Conservation (phyloP, 2,888 invertebrate genomes). For the Orchestes rusci region DNA sequence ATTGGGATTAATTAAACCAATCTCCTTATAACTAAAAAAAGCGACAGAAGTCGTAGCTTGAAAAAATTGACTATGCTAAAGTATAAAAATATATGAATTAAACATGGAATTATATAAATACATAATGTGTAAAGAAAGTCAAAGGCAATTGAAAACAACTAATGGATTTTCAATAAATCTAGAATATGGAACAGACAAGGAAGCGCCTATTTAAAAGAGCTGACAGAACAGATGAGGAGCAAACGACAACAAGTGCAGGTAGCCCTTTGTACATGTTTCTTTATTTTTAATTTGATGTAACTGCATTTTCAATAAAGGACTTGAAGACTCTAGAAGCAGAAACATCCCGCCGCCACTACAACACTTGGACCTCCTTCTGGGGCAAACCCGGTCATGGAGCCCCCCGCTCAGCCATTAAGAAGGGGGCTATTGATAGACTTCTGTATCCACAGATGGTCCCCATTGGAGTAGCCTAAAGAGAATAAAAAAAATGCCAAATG, state of each 20-base stretch:
- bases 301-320: constrained; percentile 39
- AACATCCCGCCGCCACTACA: constrained; percentile 61
- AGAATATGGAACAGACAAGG: constrained; percentile 38
- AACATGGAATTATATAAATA: no score
- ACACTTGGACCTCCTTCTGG: constrained; percentile 72
- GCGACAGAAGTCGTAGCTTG: no score
- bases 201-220: constrained; percentile 46
- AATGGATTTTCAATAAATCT: constrained; percentile 28
- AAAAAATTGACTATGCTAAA: no score
- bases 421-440: constrained; percentile 36
- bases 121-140: no score
- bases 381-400: constrained; percentile 70
- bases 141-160: no score
- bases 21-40: no score
- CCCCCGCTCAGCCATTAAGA: constrained; percentile 36
- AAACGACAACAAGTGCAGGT: constrained; percentile 45
- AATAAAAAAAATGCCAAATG: no score
- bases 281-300: background rate
- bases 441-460: constrained; percentile 39
- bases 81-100: no score
- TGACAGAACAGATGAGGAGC: constrained; percentile 48
- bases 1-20: no score
- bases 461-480: constrained; percentile 30
- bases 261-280: no score
- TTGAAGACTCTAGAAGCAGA: constrained; percentile 56